Evolutionary conservation across 2,888 invertebrate genomes (phyloP), one percentile per base, ranked within the genome.

Genomic region (Uloborus plumipes): DNA sequence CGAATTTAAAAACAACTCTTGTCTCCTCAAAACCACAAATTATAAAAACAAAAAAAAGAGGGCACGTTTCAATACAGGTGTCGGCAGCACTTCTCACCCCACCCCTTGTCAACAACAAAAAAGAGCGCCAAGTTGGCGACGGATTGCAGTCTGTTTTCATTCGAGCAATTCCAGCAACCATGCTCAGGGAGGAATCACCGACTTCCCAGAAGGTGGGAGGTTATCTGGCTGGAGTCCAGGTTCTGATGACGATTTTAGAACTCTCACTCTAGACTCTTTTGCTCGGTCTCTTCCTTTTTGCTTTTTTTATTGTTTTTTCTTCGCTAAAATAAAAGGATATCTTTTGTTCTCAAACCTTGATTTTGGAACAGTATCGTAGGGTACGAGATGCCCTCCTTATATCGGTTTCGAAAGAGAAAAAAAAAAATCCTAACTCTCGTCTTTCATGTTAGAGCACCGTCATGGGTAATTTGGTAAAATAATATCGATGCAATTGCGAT

Each of bases 161-260:
- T 39, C 39, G 9, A 4, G 39, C 39, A 9, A 39, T 39, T 7
- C 16, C 31, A 50, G 66, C n/a, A 66, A 66, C 66, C 66, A 50
- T 50, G 9, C 9, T n/a, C n/a, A 64, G 62, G n/a, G 62, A 62
- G 65, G 65, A 65, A 65, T 65, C 65, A 65, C 65, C 50, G 65
- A 65, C 65, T 20, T 16, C 16, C 64, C 16, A 65, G 20, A 47
- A 65, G 62, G 62, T 62, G 62, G 64, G 47, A 13, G 49, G 47
- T 18, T 39, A 15, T 39, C 20, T 66, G 66, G 66, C 66, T 20
- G 15, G 20, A n/a, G 26, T 66, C 66, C 66, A 66, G 66, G 66
- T 66, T 50, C 66, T 51, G 22, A 66, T 26, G 66, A 66, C 51
- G 51, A 66, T 51, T 66, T 51, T 66, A 66, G 66, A 50, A 66